Evolutionary conservation across 2,888 invertebrate genomes (phyloP).

Genomic region (Panorpa germanica): DNA sequence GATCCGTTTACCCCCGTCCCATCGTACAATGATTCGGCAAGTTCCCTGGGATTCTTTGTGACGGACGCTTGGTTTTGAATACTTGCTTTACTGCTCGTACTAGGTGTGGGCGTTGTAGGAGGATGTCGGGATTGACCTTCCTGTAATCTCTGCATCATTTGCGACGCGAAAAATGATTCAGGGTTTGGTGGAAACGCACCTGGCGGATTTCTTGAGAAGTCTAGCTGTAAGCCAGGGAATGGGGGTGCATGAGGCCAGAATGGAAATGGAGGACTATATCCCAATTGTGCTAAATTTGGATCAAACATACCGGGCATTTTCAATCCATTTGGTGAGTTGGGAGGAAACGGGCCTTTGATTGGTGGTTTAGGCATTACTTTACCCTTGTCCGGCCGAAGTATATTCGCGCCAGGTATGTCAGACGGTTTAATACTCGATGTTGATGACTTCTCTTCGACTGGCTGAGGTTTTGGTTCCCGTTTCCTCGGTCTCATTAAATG

Average conservation of each 20-base stretch:
- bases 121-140: constrained; percentile 29
- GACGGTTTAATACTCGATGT: constrained; percentile 19
- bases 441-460: constrained; percentile 27
- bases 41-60: constrained; percentile 32
- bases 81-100: constrained; percentile 14
- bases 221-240: constrained; percentile 33
- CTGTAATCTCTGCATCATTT: constrained; percentile 62
- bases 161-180: constrained; percentile 55
- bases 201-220: constrained; percentile 24
- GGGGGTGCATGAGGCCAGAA: constrained; percentile 53
- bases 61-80: constrained; percentile 12
- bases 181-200: constrained; percentile 31
- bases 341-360: constrained; percentile 30
- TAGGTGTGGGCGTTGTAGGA: constrained; percentile 13
- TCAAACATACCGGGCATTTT: constrained; percentile 46
- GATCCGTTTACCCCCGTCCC: constrained; percentile 48
- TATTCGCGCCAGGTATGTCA: constrained; percentile 12
- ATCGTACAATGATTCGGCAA: constrained; percentile 45
- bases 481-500: constrained; percentile 83
- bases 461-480: constrained; percentile 58
- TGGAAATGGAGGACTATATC: constrained; percentile 48
- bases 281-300: constrained; percentile 36
- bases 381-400: constrained; percentile 11
- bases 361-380: constrained; percentile 22
- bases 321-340: constrained; percentile 48